A percentile compares a stretch with the other conserved stretches of the same genome.
Conservation (phyloP, 1,140 invertebrate genomes). For the Meteorus sp. region DNA sequence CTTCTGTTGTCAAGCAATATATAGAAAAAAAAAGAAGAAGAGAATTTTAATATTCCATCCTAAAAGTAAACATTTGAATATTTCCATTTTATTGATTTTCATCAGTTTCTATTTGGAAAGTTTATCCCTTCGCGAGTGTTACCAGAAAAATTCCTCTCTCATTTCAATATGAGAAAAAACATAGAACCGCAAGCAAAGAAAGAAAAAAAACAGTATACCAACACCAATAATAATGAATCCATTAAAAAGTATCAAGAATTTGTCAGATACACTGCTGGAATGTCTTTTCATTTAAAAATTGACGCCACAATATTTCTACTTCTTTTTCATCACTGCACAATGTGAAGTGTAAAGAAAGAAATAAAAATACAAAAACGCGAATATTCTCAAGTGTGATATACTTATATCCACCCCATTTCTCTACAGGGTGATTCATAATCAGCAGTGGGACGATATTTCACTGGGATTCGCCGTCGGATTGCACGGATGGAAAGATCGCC, state of each 20-base stretch:
- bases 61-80: neutral
- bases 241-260: neutral
- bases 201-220: too few relatives aligned
- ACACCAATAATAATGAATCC: too few relatives aligned
- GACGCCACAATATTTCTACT: too few relatives aligned
- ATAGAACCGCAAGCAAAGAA: neutral
- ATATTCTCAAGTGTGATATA: constrained; percentile 3
- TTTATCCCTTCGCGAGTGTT: neutral
- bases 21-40: neutral
- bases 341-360: too few relatives aligned
- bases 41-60: neutral
- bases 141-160: too few relatives aligned
- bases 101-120: neutral
- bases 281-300: too few relatives aligned
- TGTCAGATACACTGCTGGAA: too few relatives aligned
- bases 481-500: constrained; percentile 40
- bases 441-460: constrained; percentile 51
- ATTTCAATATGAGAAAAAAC: too few relatives aligned
- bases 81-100: constrained; percentile 6
- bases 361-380: too few relatives aligned
- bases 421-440: constrained; percentile 48
- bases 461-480: constrained; percentile 37
- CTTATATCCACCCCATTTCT: too few relatives aligned
- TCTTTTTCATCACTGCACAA: too few relatives aligned
- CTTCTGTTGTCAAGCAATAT: neutral